These are phyloP conservation scores for Eueides isabella DNA, from an alignment of 1,140 invertebrate genomes.

Conservation along the genomic window DNA sequence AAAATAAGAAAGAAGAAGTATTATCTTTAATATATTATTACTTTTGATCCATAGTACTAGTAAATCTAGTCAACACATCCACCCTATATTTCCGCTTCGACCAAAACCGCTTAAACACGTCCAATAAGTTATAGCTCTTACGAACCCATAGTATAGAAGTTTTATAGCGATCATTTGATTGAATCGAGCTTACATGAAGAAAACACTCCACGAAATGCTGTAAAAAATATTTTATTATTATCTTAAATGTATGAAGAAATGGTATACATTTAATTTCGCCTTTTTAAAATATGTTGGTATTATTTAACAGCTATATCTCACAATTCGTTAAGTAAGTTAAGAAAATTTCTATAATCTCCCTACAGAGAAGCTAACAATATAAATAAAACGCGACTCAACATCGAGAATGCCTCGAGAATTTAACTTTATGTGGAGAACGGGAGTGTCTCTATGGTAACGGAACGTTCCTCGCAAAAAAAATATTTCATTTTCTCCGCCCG, in stretches of 20 bases:
- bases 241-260: background rate
- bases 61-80: background rate
- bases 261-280: too few relatives aligned
- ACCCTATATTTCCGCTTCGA: background rate
- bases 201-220: conserved; percentile 41
- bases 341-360: too few relatives aligned
- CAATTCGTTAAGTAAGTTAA: too few relatives aligned
- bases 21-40: background rate
- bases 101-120: conserved; percentile 12
- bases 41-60: background rate
- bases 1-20: background rate
- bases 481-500: too few relatives aligned
- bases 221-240: conserved; percentile 44
- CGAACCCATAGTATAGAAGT: conserved; percentile 22
- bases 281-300: too few relatives aligned
- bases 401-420: too few relatives aligned
- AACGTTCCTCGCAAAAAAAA: too few relatives aligned
- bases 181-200: conserved; percentile 44
- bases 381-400: too few relatives aligned
- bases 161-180: conserved; percentile 40
- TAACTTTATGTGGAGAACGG: too few relatives aligned
- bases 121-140: conserved; percentile 25
- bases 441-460: too few relatives aligned
- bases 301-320: too few relatives aligned
- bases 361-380: too few relatives aligned